phyloP scores from a whole-genome alignment of 2,113 vertebrate species.

The Siphamia tubifer region DNA sequence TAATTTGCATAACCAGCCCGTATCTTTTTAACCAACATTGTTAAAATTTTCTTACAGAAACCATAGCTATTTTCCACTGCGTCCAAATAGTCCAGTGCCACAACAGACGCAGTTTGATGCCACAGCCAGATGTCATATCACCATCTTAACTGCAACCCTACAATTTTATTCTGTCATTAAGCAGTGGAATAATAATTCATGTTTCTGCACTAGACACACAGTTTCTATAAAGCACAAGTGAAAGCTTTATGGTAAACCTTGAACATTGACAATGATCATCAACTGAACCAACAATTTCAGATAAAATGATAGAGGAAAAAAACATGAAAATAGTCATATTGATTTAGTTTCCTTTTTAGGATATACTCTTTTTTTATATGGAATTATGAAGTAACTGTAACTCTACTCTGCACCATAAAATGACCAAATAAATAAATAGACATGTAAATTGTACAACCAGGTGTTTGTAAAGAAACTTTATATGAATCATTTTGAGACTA shows the following conservation, averaged over 20 bases:
- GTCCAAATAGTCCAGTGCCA: constrained; percentile 1
- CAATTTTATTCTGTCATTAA: constrained; percentile 11
- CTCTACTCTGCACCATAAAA: too few species aligned
- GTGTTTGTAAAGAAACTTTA: too few species aligned
- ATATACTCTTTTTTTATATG: too few species aligned
- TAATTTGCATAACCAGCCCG: constrained; percentile 37
- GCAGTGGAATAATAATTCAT: not conserved
- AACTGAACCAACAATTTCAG: too few species aligned
- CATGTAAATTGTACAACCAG: too few species aligned
- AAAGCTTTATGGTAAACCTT: not conserved
- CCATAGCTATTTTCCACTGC: constrained; percentile 9
- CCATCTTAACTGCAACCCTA: constrained; percentile 3
- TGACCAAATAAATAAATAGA: too few species aligned
- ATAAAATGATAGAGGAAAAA: too few species aligned
- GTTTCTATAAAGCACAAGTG: constrained; percentile 8
- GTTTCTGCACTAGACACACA: not conserved
- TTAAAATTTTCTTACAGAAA: not conserved
- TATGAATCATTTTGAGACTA: too few species aligned
- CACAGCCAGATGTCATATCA: constrained; percentile 37
- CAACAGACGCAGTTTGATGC: not conserved
- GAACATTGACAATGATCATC: not conserved
- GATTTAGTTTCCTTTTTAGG: too few species aligned
- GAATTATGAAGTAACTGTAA: too few species aligned
- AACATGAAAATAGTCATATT: too few species aligned
- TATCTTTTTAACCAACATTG: constrained; percentile 10